Percentiles rank a stretch among this genome's conserved stretches.
Conservation (phyloP, 2,797 vertebrate species). For the Gadopsis bispinosus region DNA sequence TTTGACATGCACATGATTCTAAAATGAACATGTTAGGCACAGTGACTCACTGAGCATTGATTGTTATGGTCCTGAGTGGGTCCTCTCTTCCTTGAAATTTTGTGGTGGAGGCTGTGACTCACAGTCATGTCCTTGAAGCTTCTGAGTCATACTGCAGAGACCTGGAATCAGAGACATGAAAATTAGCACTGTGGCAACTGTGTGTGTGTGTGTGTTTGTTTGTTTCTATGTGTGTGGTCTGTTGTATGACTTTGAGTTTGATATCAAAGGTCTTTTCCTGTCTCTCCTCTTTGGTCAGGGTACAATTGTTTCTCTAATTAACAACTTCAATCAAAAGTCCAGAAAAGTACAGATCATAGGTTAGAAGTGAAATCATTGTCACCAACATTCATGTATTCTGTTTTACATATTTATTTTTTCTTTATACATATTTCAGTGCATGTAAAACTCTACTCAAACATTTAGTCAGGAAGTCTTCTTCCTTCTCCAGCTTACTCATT, state of each 20-base stretch:
- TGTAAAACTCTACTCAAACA: conserved; percentile 43
- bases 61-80: conserved; percentile 39
- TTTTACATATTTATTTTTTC: not conserved
- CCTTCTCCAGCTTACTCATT: conserved; percentile 18
- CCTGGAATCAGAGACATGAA: conserved; percentile 26
- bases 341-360: conserved; percentile 24
- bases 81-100: conserved; percentile 51
- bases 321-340: conserved; percentile 25
- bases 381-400: not conserved
- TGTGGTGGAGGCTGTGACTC: conserved; percentile 62
- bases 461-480: not conserved
- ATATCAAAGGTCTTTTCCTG: conserved; percentile 31
- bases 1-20: conserved; percentile 35
- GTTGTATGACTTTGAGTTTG: conserved; percentile 28
- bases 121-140: conserved; percentile 52
- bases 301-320: conserved; percentile 56
- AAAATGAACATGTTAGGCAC: conserved; percentile 33
- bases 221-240: conserved; percentile 48
- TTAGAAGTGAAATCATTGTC: conserved; percentile 12
- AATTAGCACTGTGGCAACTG: conserved; percentile 26
- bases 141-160: conserved; percentile 49
- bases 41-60: conserved; percentile 45
- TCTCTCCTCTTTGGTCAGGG: conserved; percentile 11
- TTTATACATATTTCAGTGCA: not conserved
- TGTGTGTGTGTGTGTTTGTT: conserved; percentile 25